Conservation (phyloP, 2,888 invertebrate species). For the Uropetala carovei region DNA sequence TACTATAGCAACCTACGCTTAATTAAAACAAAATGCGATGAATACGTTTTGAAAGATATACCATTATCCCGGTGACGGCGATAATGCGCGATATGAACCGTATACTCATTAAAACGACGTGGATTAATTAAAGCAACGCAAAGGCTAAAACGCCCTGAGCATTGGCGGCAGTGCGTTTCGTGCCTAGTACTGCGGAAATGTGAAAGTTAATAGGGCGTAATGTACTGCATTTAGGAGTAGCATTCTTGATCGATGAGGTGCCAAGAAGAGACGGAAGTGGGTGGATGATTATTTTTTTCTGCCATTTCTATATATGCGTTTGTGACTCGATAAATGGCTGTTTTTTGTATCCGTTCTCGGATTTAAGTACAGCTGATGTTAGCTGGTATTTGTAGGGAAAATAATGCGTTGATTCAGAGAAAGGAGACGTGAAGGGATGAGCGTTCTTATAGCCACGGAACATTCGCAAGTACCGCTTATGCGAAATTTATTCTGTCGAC, state of each 20-base stretch:
- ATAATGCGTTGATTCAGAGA: background rate
- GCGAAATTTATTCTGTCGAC: background rate
- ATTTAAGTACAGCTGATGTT: background rate
- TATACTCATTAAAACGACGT: background rate
- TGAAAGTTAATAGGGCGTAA: slow-evolving; percentile 32
- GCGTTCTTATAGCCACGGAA: background rate
- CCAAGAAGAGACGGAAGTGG: background rate
- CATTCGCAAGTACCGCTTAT: background rate
- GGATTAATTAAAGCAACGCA: slow-evolving; percentile 20
- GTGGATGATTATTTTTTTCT: background rate
- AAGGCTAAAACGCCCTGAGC: background rate
- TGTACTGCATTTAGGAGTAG: background rate
- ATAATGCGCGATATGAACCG: background rate
- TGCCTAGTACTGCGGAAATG: slow-evolving; percentile 13
- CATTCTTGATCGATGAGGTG: slow-evolving; percentile 8
- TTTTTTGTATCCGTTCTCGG: background rate
- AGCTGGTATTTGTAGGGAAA: background rate
- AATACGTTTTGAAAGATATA: background rate
- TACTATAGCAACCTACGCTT: background rate
- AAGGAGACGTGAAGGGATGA: slow-evolving; percentile 16
- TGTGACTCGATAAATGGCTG: slow-evolving; percentile 10
- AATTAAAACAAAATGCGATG: background rate
- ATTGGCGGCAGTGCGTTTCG: background rate
- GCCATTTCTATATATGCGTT: background rate
- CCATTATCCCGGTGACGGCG: background rate